Evolutionary conservation across 2,888 invertebrate species (phyloP).

Genomic region (Eulithis prunata): DNA sequence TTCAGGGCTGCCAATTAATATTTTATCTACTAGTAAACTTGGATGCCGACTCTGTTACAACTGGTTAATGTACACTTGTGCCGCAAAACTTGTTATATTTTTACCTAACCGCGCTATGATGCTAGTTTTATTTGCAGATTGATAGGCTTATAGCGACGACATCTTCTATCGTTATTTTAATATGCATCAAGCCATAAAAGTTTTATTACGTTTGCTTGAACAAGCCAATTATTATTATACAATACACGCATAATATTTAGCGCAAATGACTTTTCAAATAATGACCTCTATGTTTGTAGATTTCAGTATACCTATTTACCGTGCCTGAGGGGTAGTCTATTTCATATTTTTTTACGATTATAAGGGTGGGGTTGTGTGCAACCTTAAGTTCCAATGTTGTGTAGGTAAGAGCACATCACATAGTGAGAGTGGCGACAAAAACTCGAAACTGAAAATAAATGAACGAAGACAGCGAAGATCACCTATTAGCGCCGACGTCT

Average conservation of each 20-base stretch:
- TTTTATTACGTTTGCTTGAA: slow-evolving; percentile 16
- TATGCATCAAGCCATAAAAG: slow-evolving; percentile 22
- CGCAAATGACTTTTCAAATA: slow-evolving; percentile 5
- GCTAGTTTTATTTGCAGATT: slow-evolving; percentile 38
- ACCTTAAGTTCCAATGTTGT: slow-evolving; percentile 62
- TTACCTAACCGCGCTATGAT: slow-evolving; percentile 43
- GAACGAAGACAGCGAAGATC: slow-evolving; percentile 53
- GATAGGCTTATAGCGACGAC: slow-evolving; percentile 33
- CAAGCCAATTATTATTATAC: slow-evolving; percentile 10
- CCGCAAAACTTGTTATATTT: slow-evolving; percentile 50
- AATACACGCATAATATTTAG: background rate
- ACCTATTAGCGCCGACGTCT: slow-evolving; percentile 63
- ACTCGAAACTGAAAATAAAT: slow-evolving; percentile 76
- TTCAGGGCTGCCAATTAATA: slow-evolving; percentile 78
- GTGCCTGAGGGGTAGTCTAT: no score
- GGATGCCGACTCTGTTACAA: slow-evolving; percentile 49
- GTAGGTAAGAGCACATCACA: slow-evolving; percentile 55
- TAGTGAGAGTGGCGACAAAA: slow-evolving; percentile 62
- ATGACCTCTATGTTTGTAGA: background rate
- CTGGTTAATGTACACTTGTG: slow-evolving; percentile 49
- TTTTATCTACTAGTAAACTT: slow-evolving; percentile 59
- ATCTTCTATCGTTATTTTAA: slow-evolving; percentile 23
- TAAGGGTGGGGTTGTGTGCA: slow-evolving; percentile 39
- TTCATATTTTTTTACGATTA: slow-evolving; percentile 10
- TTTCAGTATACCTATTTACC: background rate